phyloP scores from a whole-genome alignment of 1,140 invertebrate species.

The Aphis craccivora region DNA sequence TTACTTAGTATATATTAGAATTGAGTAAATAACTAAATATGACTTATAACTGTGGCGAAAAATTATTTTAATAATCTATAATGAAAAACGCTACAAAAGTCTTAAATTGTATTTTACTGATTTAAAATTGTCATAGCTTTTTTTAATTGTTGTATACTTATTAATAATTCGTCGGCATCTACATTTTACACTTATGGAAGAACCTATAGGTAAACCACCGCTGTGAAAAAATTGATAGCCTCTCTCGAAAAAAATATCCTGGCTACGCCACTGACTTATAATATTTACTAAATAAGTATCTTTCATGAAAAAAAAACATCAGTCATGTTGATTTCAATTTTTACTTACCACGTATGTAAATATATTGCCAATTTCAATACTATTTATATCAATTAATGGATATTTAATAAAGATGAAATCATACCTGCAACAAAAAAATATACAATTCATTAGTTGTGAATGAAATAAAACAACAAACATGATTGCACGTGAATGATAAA shows the following conservation, averaged over 20 bases:
- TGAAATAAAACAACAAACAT: neutral
- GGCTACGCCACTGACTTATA: too few relatives aligned
- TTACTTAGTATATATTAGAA: neutral
- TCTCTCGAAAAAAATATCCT: too few relatives aligned
- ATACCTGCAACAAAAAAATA: slow-evolving; percentile 32
- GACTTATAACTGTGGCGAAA: too few relatives aligned
- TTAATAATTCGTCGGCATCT: too few relatives aligned
- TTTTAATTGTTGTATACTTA: too few relatives aligned
- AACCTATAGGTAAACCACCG: too few relatives aligned
- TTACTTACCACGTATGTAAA: slow-evolving; percentile 13
- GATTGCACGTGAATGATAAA: neutral
- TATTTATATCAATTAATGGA: neutral
- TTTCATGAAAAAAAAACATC: neutral
- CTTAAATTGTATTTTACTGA: too few relatives aligned
- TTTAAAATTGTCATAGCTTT: too few relatives aligned
- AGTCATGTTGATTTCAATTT: neutral
- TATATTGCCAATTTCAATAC: neutral
- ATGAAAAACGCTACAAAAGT: too few relatives aligned
- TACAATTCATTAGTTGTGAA: neutral
- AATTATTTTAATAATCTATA: too few relatives aligned
- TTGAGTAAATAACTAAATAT: neutral
- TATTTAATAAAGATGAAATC: neutral
- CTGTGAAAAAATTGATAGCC: too few relatives aligned
- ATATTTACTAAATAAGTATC: neutral
- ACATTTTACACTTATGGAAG: too few relatives aligned